Evolutionary conservation across 2,113 vertebrate species (phyloP), one percentile per base, ranked within the genome.

Genomic region (Eulacestoma nigropectus): DNA sequence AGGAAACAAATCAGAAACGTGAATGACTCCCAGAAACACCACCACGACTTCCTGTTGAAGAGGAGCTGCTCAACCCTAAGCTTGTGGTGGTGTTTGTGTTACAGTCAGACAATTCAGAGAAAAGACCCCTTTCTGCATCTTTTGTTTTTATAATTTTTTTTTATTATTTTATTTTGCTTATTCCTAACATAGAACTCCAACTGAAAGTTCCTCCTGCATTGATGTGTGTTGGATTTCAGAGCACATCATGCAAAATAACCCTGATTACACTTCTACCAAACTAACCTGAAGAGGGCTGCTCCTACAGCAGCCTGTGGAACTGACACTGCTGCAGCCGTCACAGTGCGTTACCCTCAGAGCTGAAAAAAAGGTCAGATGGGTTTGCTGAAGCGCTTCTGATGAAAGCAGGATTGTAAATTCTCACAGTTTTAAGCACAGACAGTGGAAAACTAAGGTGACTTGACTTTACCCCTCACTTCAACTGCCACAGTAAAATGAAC

Each of bases 301-400:
- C 77, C 64, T 70, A 8, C 65, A 18, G 52, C 91, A 73, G 46
- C 41, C 75, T 4, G 33, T 29, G 42, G 81, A 84, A 76, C 53
- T 29, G 25, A 5, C 5, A 46, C 22, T 0, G 0, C 81, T 79
- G 84, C 69, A 79, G 68, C 73, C 0, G 0, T 81, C 89, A 49
- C n/a, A 49, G 10, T 2, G 16, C 57, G 13, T 81, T 64, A 92
- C 11, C 70, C 72, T 84, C 56, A 32, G 32, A 9, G 68, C 63
- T 72, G 82, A 20, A 19, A 23, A 33, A 53, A 77, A 46, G 70
- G 70, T 74, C 89, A 91, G 42, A 39, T 5, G 22, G 59, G 44
- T 56, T 87, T 37, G 62, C 70, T 68, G 52, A 3, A 39, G 77
- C 80, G 82, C 62, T 21, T 49, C 56, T 59, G 15, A 67, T 49